Evolutionary conservation across 2,888 invertebrate species (phyloP), one percentile per base, ranked within the genome.

Genomic region (Myopa tessellatipennis): DNA sequence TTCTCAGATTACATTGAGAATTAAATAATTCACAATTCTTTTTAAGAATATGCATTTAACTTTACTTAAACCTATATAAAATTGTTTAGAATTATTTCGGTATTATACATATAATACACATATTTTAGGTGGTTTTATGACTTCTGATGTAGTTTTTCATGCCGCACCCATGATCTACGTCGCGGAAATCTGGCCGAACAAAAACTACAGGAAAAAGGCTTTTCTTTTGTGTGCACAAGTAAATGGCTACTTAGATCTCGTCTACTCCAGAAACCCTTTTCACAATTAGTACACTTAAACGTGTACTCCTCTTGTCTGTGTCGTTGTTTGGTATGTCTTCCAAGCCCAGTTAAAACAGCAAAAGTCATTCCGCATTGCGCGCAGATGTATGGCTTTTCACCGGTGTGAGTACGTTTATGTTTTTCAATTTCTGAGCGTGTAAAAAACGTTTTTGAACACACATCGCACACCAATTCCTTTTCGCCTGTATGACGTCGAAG

Each of bases 391-490:
- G 26, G 26, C 26, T 26, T 26, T 2, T 26, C 26, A 26, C 26
- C 26, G 26, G 26, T 26, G 50, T 87, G 87, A 75, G 85, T 77
- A 0, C 88, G 84, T 14, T 85, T 83, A 73, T 87, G 88, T 61
- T 86, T 85, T 3, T 82, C 75, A 61, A 87, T 71, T 77, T 87
- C 87, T 78, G 87, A 86, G 77, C 85, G 84, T 78, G 83, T 85
- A 16, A 86, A 82, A 72, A 83, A 87, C 4, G 83, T 84, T 74
- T 86, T 87, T 50, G 79, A 83, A 36, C 88, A 87, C 4, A 87
- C 83, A 34, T 86, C 85, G 40, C 87, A 87, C 5, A 79, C 77
- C 61, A 83, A 82, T 0, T 86, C 85, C 38, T 85, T 84, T 1
- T 82, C 78, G 50, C 83, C 82, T 4, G 87, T 77, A 50, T 80